These are phyloP conservation scores for Pristionchus pacificus DNA, from an alignment of 1,140 invertebrate species.

Conservation along the genomic window DNA sequence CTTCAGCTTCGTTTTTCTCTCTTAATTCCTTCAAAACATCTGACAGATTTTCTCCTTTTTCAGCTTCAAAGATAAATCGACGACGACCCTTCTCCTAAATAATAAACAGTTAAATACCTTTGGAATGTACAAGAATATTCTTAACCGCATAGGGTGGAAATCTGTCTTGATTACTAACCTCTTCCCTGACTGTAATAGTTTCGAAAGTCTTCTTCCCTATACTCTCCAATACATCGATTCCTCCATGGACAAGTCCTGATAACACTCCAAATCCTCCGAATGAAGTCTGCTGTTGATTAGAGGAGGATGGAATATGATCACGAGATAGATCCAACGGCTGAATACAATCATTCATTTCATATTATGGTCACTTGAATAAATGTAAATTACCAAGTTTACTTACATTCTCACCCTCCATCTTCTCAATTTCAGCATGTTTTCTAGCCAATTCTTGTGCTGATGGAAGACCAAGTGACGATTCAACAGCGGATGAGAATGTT, in stretches of 20 bases:
- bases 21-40: slow-evolving; percentile 39
- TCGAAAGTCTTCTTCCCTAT: slow-evolving; percentile 51
- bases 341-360: too few species aligned
- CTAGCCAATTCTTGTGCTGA: slow-evolving; percentile 40
- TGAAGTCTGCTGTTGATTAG: too few species aligned
- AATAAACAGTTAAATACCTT: slow-evolving; percentile 11
- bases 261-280: slow-evolving; percentile 39
- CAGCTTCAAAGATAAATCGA: slow-evolving; percentile 18
- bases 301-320: too few species aligned
- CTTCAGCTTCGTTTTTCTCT: slow-evolving; percentile 19
- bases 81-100: slow-evolving; percentile 25
- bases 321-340: too few species aligned
- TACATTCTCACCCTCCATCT: slow-evolving; percentile 19
- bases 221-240: slow-evolving; percentile 41
- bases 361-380: slow-evolving; percentile 24
- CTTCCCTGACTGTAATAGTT: slow-evolving; percentile 43
- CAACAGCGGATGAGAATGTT: slow-evolving; percentile 42
- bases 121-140: not conserved
- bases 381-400: too few species aligned
- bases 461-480: slow-evolving; percentile 42
- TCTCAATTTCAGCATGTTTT: slow-evolving; percentile 22
- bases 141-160: not conserved
- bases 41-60: slow-evolving; percentile 35
- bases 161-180: slow-evolving; percentile 12
- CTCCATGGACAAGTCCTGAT: slow-evolving; percentile 42